phyloP scores from a whole-genome alignment of 2,113 vertebrate genomes.

The Brachypodius melanocephalos region DNA sequence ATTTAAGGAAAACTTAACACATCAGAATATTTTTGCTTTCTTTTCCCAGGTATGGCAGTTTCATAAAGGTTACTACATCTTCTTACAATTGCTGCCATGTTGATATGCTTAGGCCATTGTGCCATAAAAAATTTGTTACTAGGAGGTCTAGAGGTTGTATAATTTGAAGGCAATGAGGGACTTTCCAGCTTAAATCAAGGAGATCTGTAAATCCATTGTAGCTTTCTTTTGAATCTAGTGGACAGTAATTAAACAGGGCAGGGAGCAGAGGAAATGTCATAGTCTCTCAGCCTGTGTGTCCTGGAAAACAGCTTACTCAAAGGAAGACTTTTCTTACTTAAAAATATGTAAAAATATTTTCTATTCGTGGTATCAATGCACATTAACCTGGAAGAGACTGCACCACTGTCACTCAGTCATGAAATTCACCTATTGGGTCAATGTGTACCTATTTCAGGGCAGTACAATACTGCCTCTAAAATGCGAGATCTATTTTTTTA shows the following conservation, averaged over 20 bases:
- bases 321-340: not conserved
- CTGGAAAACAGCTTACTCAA: not conserved
- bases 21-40: not conserved
- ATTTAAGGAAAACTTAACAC: not conserved
- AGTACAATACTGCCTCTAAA: not conserved
- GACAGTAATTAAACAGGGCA: not conserved
- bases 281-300: not conserved
- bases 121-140: not conserved
- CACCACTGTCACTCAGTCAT: not conserved
- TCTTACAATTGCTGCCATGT: accelerated
- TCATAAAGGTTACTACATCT: not conserved
- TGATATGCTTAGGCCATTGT: not conserved
- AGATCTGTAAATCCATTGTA: not conserved
- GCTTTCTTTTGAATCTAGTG: not conserved
- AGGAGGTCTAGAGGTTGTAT: not conserved
- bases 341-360: not conserved
- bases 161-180: not conserved
- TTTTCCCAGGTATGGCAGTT: not conserved
- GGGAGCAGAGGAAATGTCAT: not conserved
- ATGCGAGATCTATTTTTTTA: not conserved
- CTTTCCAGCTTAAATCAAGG: not conserved
- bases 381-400: not conserved
- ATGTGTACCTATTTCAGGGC: accelerated
- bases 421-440: not conserved
- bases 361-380: not conserved